A percentile compares a stretch with the other conserved stretches of the same genome.
phyloP scores from a whole-genome alignment of 23 tunicate species.

The Clavelina lepadiformis region DNA sequence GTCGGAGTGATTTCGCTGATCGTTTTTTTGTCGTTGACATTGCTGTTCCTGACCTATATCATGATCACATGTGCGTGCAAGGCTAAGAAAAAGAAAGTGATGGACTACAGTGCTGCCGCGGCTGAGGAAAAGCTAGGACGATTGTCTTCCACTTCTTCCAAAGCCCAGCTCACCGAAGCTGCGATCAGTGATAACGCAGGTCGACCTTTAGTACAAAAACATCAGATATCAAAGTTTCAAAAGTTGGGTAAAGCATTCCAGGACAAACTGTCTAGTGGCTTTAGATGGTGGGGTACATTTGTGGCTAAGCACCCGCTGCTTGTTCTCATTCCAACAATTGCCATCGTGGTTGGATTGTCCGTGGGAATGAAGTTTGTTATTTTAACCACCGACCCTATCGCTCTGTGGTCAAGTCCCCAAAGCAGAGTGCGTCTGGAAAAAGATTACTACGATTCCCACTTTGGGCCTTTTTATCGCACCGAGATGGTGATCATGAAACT shows the following conservation, averaged over 20 bases:
- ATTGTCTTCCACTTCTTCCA: too few relatives aligned
- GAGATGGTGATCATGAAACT: constrained; percentile 76
- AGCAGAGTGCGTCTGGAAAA: constrained; percentile 78
- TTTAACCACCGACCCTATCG: constrained; percentile 96
- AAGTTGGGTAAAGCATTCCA: constrained; percentile 41
- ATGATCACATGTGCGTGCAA: constrained; percentile 7
- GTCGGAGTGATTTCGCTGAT: constrained; percentile 71
- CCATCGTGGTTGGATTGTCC: constrained; percentile 38
- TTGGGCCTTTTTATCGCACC: constrained; percentile 89
- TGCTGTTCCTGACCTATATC: constrained; percentile 34
- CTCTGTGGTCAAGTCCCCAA: constrained; percentile 79
- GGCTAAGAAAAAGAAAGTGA: not conserved
- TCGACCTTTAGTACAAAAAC: constrained; percentile 1
- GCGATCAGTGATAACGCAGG: not conserved
- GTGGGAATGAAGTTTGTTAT: constrained; percentile 56
- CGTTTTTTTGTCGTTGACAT: constrained; percentile 47
- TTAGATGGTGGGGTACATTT: constrained; percentile 75
- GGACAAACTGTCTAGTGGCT: constrained; percentile 22
- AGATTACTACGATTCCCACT: constrained; percentile 67
- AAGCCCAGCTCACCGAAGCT: too few relatives aligned
- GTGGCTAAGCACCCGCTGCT: constrained; percentile 58
- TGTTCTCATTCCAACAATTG: constrained; percentile 35
- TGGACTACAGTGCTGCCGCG: constrained; percentile 8
- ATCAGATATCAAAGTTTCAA: constrained; percentile 19
- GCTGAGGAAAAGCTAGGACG: not conserved